These are phyloP conservation scores for Actinostola sp. DNA, from an alignment of 92 coral and sea anemone species.

Conservation along the genomic window DNA sequence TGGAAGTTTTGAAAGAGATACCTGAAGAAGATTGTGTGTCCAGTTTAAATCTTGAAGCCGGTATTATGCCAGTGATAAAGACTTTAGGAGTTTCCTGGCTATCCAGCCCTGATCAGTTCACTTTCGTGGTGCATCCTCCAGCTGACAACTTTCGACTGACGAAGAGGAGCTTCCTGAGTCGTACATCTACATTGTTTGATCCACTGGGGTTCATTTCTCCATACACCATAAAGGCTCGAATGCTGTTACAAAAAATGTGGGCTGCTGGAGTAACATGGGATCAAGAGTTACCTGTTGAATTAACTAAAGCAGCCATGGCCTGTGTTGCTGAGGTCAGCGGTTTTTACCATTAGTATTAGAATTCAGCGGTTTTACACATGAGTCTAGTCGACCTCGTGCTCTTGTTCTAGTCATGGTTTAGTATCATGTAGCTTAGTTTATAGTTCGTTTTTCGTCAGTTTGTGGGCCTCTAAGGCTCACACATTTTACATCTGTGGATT, in stretches of 20 bases:
- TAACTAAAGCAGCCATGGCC: too few relatives aligned
- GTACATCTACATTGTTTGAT: slow-evolving; percentile 46
- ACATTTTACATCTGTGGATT: too few relatives aligned
- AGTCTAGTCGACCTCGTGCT: too few relatives aligned
- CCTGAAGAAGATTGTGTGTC: neutral
- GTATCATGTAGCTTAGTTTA: too few relatives aligned
- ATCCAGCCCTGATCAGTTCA: neutral
- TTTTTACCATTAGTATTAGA: too few relatives aligned
- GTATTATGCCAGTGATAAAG: neutral
- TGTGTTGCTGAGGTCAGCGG: too few relatives aligned
- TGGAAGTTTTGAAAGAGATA: slow-evolving; percentile 1
- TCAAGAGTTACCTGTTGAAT: slow-evolving; percentile 13
- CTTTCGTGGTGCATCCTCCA: neutral
- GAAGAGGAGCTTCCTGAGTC: slow-evolving; percentile 49
- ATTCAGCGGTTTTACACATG: too few relatives aligned
- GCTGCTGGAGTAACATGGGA: slow-evolving; percentile 28
- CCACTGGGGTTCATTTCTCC: slow-evolving; percentile 40
- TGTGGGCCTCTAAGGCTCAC: too few relatives aligned
- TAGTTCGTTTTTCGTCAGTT: too few relatives aligned
- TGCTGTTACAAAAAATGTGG: slow-evolving; percentile 26
- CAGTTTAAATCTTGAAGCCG: neutral
- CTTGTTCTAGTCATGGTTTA: too few relatives aligned
- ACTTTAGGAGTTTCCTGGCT: slow-evolving; percentile 8
- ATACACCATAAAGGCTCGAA: slow-evolving; percentile 14
- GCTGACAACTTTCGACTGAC: slow-evolving; percentile 14